Evolutionary conservation across 2,113 vertebrate genomes (phyloP), one percentile per base, ranked within the genome.

Genomic region (Drymodes brunneopygia): DNA sequence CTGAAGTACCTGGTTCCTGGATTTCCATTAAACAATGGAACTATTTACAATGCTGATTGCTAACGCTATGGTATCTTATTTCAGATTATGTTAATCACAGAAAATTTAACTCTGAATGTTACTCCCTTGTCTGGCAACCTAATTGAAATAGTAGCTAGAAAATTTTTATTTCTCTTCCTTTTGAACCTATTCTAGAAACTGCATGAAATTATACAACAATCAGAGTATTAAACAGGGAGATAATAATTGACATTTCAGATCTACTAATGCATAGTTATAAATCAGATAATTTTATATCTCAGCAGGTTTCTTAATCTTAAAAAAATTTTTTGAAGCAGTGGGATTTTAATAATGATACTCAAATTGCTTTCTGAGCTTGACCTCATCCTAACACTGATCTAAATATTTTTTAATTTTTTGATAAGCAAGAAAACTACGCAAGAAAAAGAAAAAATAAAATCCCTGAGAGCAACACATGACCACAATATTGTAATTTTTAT

Each of bases 211-310:
- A 89, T 93, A 77, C 60, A 88, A 70, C 60, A 97, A 96, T 94
- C 36, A 88, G 95, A 95, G 77, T 93, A 85, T 94, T 95, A 97
- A 97, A 28, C 57, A 86, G 29, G 72, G 42, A 93, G 92, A 95
- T 95, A 94, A 97, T 96, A 97, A 97, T 86, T 97, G 97, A 87
- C 84, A 94, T 97, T 97, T 97, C 84, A 94, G 70, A 79, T 93
- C 69, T 84, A 95, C 74, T 95, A 97, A 95, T 92, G 48, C 28
- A 86, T 73, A 80, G 89, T 75, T 96, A 95, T 97, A 98, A 97
- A 97, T 97, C 93, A 97, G 79, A 95, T 94, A 90, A 95, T 94
- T 97, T 98, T 93, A 97, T 92, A 88, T 89, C 60, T 94, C 85
- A 92, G 65, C 17, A 95, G 90, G 93, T 96, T 90, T 95, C 97